A percentile compares a stretch with the other conserved stretches of the same genome.
These are phyloP conservation scores for Mylabris phalerata DNA, from an alignment of 1,140 invertebrate species.

Conservation along the genomic window DNA sequence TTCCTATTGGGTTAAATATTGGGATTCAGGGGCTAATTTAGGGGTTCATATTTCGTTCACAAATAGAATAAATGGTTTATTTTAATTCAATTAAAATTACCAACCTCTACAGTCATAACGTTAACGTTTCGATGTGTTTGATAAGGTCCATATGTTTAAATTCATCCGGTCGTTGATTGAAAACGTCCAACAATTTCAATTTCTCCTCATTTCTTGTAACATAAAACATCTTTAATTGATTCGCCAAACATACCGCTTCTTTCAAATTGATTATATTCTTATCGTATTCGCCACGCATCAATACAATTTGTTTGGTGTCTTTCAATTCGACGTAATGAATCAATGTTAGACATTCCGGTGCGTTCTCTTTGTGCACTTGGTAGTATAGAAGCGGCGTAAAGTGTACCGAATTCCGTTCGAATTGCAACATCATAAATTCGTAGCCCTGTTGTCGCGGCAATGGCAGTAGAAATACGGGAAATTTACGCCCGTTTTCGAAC, in stretches of 20 bases:
- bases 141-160: constrained; percentile 83
- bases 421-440: constrained; percentile 82
- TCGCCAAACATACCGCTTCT: constrained; percentile 79
- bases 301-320: constrained; percentile 68
- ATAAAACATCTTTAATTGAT: constrained; percentile 83
- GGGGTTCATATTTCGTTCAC: constrained; percentile 19
- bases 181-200: constrained; percentile 59
- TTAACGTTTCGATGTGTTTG: constrained; percentile 63
- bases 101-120: constrained; percentile 16
- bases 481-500: constrained; percentile 49
- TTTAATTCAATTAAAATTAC: too few species aligned
- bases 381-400: constrained; percentile 83
- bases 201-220: constrained; percentile 56
- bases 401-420: constrained; percentile 66
- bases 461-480: constrained; percentile 73
- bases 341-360: constrained; percentile 80
- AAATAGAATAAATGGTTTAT: too few species aligned
- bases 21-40: neutral
- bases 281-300: constrained; percentile 87
- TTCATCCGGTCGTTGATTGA: constrained; percentile 62
- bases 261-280: constrained; percentile 66
- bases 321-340: constrained; percentile 75
- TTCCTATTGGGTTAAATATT: too few species aligned
- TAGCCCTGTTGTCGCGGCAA: constrained; percentile 76
- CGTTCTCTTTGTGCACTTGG: constrained; percentile 85